These are phyloP conservation scores for Plecturocebus donacophilus DNA, from an alignment of 2,113 vertebrate genomes.

Conservation along the genomic window DNA sequence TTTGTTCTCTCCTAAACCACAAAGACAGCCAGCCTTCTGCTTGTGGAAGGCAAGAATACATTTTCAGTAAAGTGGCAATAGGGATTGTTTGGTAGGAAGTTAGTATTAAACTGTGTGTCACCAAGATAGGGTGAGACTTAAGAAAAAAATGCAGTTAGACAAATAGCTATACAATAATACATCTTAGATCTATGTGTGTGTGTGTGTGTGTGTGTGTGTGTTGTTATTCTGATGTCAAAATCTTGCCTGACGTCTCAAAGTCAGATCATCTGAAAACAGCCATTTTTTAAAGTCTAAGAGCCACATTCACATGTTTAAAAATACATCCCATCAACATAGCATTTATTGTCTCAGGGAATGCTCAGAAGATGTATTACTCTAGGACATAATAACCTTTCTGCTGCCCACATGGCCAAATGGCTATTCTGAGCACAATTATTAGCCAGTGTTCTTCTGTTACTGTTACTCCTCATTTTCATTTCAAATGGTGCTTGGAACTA, in stretches of 20 bases:
- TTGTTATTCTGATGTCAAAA: constrained; percentile 69
- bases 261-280: constrained; percentile 63
- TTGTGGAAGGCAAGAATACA: neutral
- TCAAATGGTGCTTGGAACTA: constrained; percentile 62
- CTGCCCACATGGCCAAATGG: constrained; percentile 49
- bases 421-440: constrained; percentile 57
- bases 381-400: constrained; percentile 53
- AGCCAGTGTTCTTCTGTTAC: constrained; percentile 69
- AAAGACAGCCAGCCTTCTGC: neutral
- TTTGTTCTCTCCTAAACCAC: neutral
- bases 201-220: neutral
- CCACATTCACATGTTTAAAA: constrained; percentile 36
- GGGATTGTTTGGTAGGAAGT: neutral
- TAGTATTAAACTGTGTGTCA: neutral
- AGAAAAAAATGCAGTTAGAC: neutral
- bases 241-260: constrained; percentile 68
- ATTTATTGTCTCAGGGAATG: constrained; percentile 57
- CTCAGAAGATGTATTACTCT: constrained; percentile 3
- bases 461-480: constrained; percentile 51
- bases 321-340: constrained; percentile 45
- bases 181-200: neutral
- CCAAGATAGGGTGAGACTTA: neutral
- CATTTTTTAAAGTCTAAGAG: constrained; percentile 58
- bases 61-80: neutral
- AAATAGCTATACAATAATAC: constrained; percentile 30